Conservation (phyloP, 2,888 invertebrate genomes). For the Alloscopus bannaensis region DNA sequence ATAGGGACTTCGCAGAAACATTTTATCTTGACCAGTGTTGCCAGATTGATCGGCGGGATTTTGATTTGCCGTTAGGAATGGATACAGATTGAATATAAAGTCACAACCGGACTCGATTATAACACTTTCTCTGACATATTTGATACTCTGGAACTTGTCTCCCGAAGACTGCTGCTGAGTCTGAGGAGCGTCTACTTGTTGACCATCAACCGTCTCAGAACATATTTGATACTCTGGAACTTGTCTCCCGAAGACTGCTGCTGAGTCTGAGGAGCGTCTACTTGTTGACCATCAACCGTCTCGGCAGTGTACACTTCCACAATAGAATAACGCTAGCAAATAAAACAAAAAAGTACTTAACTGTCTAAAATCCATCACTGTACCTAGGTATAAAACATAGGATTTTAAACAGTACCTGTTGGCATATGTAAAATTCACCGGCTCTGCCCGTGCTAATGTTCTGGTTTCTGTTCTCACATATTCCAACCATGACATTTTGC, state of each 20-base stretch:
- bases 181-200: constrained; percentile 22
- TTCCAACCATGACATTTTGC: constrained; percentile 59
- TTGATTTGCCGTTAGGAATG: constrained; percentile 21
- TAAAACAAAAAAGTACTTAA: constrained; percentile 4
- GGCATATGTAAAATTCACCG: constrained; percentile 49
- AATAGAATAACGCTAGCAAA: constrained; percentile 51
- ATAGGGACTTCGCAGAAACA: constrained; percentile 33
- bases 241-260: background rate
- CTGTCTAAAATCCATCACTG: background rate
- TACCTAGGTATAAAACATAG: constrained; percentile 1
- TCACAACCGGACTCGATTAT: constrained; percentile 62
- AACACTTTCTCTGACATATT: constrained; percentile 51
- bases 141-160: constrained; percentile 1
- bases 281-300: background rate
- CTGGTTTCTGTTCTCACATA: constrained; percentile 40
- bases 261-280: background rate
- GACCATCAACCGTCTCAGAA: constrained; percentile 48
- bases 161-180: background rate
- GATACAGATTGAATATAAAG: constrained; percentile 55
- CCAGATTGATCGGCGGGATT: background rate
- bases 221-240: constrained; percentile 15
- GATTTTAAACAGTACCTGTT: constrained; percentile 37
- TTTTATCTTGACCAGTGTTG: constrained; percentile 8
- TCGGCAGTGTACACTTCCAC: constrained; percentile 57
- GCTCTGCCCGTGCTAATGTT: constrained; percentile 23